Evolutionary conservation across 64 coral and sea anemone genomes (phyloP).

Genomic region (Actinia equina): DNA sequence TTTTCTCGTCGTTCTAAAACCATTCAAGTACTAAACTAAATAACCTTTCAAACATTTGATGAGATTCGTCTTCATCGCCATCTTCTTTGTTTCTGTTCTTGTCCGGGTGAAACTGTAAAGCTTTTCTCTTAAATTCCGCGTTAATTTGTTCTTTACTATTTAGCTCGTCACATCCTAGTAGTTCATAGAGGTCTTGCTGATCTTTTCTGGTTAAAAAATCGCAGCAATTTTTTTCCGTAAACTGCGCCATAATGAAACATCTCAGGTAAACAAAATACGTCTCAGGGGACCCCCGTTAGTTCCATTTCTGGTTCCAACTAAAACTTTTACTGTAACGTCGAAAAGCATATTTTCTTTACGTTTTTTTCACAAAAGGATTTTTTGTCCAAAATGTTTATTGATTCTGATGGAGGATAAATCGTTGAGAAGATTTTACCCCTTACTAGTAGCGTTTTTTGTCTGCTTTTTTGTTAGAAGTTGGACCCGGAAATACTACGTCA

Average conservation of each 20-base stretch:
- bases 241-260: neutral
- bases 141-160: slow-evolving; percentile 85
- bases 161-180: slow-evolving; percentile 84
- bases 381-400: too few species aligned
- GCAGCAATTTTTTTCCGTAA: slow-evolving; percentile 2
- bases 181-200: slow-evolving; percentile 67
- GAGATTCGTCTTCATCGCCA: neutral
- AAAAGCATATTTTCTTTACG: neutral
- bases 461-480: too few species aligned
- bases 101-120: slow-evolving; percentile 79
- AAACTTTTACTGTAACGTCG: too few species aligned
- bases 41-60: slow-evolving; percentile 59
- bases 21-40: neutral
- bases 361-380: too few species aligned
- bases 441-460: too few species aligned
- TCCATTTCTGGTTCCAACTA: too few species aligned
- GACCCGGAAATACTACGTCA: too few species aligned
- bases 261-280: slow-evolving; percentile 26
- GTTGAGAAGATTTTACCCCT: too few species aligned
- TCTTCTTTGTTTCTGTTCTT: slow-evolving; percentile 55
- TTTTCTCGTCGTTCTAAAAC: neutral
- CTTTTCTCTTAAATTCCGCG: slow-evolving; percentile 81
- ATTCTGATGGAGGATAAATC: too few species aligned
- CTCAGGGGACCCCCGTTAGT: neutral
- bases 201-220: slow-evolving; percentile 52